A percentile compares a stretch with the other conserved stretches of the same genome.
Conservation (phyloP, 2,113 vertebrate species). For the Lycocorax pyrrhopterus region DNA sequence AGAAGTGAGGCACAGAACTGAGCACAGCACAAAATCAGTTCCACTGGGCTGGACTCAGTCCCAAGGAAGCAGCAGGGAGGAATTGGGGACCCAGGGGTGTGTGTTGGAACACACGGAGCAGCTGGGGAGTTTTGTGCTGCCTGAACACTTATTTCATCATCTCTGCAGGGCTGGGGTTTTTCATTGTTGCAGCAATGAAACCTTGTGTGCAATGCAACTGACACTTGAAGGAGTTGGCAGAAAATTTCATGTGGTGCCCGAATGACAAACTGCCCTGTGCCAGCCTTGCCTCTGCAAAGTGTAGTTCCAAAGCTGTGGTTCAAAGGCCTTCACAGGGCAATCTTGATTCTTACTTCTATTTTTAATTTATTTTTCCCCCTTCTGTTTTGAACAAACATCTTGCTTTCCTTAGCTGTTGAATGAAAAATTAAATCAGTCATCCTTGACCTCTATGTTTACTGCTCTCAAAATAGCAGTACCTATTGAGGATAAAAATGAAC, state of each 20-base stretch:
- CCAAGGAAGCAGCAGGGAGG: neutral
- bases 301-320: neutral
- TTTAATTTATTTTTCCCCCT: neutral
- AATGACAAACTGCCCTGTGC: neutral
- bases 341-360: neutral
- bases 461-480: neutral
- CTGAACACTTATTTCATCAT: neutral
- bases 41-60: accelerated
- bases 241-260: neutral
- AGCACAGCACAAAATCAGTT: neutral
- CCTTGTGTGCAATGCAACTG: neutral
- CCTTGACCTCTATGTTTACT: neutral
- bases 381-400: neutral
- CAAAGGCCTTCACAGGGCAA: neutral
- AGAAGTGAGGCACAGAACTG: neutral
- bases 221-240: neutral
- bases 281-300: neutral
- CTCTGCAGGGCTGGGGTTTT: neutral
- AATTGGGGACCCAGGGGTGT: neutral
- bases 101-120: neutral
- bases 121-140: neutral
- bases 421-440: neutral
- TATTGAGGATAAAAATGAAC: neutral
- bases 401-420: neutral
- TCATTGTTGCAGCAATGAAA: neutral